phyloP scores from a whole-genome alignment of 2,113 vertebrate genomes.

The Siphamia tubifer region DNA sequence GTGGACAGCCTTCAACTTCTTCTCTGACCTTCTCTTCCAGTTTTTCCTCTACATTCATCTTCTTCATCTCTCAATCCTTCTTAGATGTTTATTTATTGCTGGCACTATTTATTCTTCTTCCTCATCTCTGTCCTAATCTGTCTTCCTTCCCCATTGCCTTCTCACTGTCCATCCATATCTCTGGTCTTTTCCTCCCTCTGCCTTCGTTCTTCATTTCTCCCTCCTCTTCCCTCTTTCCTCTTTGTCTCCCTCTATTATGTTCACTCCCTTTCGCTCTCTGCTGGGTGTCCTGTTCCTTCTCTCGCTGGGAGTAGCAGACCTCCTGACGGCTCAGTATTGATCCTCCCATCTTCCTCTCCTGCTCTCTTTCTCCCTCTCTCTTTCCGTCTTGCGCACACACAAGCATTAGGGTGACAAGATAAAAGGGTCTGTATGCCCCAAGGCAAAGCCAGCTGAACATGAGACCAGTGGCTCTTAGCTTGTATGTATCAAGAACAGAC shows the following conservation, averaged over 20 bases:
- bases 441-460: constrained; percentile 67
- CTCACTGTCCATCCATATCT: neutral
- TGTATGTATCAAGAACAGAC: constrained; percentile 37
- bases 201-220: neutral
- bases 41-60: constrained; percentile 18
- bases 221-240: constrained; percentile 8
- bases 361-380: constrained; percentile 22
- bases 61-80: neutral
- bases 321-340: constrained; percentile 77
- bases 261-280: constrained; percentile 42
- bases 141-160: constrained; percentile 11
- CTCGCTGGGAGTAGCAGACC: constrained; percentile 75
- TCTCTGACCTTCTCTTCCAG: neutral
- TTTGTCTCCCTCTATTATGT: constrained; percentile 21
- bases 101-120: constrained; percentile 4
- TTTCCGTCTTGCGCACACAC: constrained; percentile 1
- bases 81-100: constrained; percentile 29
- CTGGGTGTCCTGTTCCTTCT: constrained; percentile 74
- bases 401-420: constrained; percentile 73
- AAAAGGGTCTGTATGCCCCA: constrained; percentile 70
- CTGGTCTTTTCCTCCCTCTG: constrained; percentile 6
- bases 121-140: neutral
- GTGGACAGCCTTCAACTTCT: neutral
- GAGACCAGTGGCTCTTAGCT: constrained; percentile 59
- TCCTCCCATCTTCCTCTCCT: constrained; percentile 57